Evolutionary conservation across 1,140 invertebrate genomes (phyloP).

Genomic region (Caerostris darwini): DNA sequence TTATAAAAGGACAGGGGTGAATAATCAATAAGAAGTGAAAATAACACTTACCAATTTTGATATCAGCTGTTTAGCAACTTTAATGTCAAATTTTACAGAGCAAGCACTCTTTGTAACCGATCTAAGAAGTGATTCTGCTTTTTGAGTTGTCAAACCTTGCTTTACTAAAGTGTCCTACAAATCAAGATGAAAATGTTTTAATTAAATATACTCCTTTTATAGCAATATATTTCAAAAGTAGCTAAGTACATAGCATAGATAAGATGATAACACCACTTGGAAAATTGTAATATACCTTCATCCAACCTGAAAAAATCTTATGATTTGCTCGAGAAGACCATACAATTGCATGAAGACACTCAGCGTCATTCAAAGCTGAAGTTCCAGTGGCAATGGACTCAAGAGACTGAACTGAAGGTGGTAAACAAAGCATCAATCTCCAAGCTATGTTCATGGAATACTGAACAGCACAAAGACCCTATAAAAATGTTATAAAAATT

Average conservation of each 20-base stretch:
- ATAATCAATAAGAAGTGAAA: too few species aligned
- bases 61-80: slow-evolving; percentile 85
- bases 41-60: slow-evolving; percentile 79
- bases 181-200: not conserved
- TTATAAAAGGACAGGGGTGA: too few species aligned
- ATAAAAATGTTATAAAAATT: slow-evolving; percentile 10
- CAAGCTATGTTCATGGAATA: slow-evolving; percentile 95
- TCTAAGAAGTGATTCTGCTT: slow-evolving; percentile 85
- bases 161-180: slow-evolving; percentile 92
- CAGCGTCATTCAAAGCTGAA: slow-evolving; percentile 84
- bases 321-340: slow-evolving; percentile 89
- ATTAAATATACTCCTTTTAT: not conserved
- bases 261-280: too few species aligned
- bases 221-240: not conserved
- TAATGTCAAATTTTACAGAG: slow-evolving; percentile 87
- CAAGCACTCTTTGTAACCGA: slow-evolving; percentile 86
- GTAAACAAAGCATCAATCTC: slow-evolving; percentile 90
- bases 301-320: slow-evolving; percentile 89
- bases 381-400: slow-evolving; percentile 86
- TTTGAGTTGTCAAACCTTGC: slow-evolving; percentile 92
- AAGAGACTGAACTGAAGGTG: slow-evolving; percentile 93
- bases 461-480: slow-evolving; percentile 89
- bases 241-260: not conserved
- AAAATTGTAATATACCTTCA: slow-evolving; percentile 80
- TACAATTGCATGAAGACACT: slow-evolving; percentile 87